Conservation (phyloP, 2,113 vertebrate species). For the Athene noctua region DNA sequence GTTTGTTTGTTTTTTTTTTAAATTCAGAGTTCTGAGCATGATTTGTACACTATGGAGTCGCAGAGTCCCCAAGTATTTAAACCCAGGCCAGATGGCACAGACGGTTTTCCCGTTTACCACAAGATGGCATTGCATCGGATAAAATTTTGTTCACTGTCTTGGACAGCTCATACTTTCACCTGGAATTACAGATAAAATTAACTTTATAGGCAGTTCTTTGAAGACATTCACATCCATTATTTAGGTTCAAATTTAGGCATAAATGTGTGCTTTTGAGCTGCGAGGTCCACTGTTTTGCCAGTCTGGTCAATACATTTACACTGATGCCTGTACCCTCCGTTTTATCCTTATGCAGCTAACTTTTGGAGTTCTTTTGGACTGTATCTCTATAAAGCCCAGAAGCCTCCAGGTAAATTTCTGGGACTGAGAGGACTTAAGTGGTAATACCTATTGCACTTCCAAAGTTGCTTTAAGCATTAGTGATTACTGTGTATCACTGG, state of each 20-base stretch:
- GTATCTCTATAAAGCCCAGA: neutral
- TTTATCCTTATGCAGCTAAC: neutral
- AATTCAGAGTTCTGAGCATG: neutral
- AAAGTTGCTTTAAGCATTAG: neutral
- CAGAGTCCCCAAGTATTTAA: neutral
- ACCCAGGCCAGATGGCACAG: neutral
- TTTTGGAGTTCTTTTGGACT: neutral
- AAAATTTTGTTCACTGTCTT: neutral
- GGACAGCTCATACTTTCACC: neutral
- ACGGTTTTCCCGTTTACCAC: slow-evolving; percentile 13
- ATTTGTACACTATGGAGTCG: neutral
- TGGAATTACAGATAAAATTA: neutral
- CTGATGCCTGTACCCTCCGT: too few relatives aligned
- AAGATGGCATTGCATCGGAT: slow-evolving; percentile 24
- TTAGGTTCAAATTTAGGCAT: neutral
- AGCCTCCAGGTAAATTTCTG: neutral
- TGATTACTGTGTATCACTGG: neutral
- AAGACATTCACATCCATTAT: neutral
- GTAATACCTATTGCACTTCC: neutral
- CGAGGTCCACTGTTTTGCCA: neutral
- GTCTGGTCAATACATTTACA: neutral
- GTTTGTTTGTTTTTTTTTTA: neutral
- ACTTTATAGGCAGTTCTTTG: neutral
- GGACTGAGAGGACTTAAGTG: neutral
- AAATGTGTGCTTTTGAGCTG: neutral